phyloP scores from a whole-genome alignment of 2,797 vertebrate species.

The Clamator glandarius region DNA sequence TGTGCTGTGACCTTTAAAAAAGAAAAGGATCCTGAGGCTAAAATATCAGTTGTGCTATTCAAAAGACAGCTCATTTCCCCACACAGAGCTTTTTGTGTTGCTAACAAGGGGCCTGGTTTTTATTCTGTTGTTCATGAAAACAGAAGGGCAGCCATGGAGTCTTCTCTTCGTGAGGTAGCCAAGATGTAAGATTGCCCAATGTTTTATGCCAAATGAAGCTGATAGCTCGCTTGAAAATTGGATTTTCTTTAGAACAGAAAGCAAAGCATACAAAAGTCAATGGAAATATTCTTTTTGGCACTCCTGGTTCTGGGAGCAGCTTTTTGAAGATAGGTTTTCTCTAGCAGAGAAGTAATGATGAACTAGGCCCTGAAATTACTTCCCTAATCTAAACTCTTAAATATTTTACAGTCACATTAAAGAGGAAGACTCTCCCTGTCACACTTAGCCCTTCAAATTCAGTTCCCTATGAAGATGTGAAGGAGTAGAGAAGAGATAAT shows the following conservation, averaged over 20 bases:
- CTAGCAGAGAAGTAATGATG: background rate
- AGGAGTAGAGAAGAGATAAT: background rate
- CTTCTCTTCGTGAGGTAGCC: slow-evolving; percentile 7
- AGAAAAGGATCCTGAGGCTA: slow-evolving; percentile 48
- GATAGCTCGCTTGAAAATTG: slow-evolving; percentile 21
- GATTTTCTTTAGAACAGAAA: slow-evolving; percentile 36
- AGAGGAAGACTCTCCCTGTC: background rate
- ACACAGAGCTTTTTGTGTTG: slow-evolving; percentile 4
- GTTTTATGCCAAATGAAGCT: slow-evolving; percentile 15
- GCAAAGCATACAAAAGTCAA: slow-evolving; percentile 10
- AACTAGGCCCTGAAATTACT: slow-evolving; percentile 24
- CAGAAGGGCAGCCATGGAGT: slow-evolving; percentile 23
- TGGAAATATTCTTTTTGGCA: slow-evolving; percentile 36
- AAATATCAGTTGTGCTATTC: slow-evolving; percentile 24
- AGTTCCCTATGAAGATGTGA: background rate
- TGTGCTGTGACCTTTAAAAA: slow-evolving; percentile 23
- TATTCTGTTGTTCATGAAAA: background rate
- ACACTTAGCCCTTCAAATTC: background rate
- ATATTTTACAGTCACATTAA: slow-evolving; percentile 26
- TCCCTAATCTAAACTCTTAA: background rate
- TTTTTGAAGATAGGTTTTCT: background rate
- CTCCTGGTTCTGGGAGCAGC: background rate
- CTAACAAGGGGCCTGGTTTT: slow-evolving; percentile 40
- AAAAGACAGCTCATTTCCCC: slow-evolving; percentile 45
- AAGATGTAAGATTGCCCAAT: slow-evolving; percentile 10